Conservation (phyloP, 2,113 vertebrate species). For the Accipiter cooperii region DNA sequence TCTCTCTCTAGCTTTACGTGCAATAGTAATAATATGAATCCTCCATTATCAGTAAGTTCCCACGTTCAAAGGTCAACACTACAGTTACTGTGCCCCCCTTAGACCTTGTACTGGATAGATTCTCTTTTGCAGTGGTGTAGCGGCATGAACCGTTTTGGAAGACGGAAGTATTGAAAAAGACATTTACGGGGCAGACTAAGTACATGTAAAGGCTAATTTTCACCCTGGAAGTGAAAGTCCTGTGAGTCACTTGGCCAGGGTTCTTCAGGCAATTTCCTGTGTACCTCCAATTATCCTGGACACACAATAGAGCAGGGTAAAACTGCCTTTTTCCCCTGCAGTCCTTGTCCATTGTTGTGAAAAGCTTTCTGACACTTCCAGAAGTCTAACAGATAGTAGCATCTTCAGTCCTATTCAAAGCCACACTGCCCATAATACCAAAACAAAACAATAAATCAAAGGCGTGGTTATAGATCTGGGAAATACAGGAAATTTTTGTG, state of each 20-base stretch:
- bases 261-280: not conserved
- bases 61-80: not conserved
- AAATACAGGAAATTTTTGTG: not conserved
- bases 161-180: not conserved
- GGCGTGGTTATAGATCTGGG: not conserved
- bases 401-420: not conserved
- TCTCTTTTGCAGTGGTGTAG: not conserved
- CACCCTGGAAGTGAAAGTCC: not conserved
- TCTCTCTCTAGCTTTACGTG: not conserved
- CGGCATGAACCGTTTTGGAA: not conserved
- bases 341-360: not conserved
- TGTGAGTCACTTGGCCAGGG: not conserved
- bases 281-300: not conserved
- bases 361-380: not conserved
- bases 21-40: not conserved
- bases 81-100: not conserved
- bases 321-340: not conserved
- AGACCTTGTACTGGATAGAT: fast-evolving
- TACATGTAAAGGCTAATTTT: not conserved
- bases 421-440: not conserved
- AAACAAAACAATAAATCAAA: not conserved
- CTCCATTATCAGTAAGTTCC: not conserved
- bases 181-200: not conserved
- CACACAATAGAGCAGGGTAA: not conserved
- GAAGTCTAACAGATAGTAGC: not conserved